These are phyloP conservation scores for Cliona cf. orientalis DNA, from an alignment of 37 sponge, comb jelly and placozoan genomes.

Conservation along the genomic window DNA sequence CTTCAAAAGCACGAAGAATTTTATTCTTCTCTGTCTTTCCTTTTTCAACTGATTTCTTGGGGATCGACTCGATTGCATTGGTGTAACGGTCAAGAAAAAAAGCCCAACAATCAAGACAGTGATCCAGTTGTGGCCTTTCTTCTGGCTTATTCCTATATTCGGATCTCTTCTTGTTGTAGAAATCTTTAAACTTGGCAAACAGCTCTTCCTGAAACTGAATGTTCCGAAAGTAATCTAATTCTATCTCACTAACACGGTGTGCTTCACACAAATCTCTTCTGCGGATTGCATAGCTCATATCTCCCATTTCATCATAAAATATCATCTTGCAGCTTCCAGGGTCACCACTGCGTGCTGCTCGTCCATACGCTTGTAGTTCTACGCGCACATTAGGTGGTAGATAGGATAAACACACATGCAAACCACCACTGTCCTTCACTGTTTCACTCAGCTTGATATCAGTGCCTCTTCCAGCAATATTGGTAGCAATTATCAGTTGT, in stretches of 20 bases:
- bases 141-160: not conserved
- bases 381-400: conserved; percentile 5
- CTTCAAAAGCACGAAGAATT: not conserved
- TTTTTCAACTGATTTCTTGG: not conserved
- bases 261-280: not conserved
- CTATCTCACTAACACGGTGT: not conserved
- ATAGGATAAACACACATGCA: conserved; percentile 8
- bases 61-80: not conserved
- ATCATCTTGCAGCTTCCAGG: conserved; percentile 26
- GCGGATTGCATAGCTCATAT: not conserved
- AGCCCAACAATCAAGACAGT: not conserved
- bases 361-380: conserved; percentile 20
- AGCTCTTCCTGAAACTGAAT: not conserved
- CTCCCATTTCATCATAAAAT: not conserved
- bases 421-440: not conserved
- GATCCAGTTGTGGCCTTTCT: not conserved
- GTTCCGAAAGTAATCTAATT: not conserved
- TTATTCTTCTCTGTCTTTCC: not conserved
- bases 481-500: conserved; percentile 19
- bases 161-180: not conserved
- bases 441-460: conserved; percentile 9
- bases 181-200: not conserved
- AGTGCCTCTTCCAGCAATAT: conserved; percentile 26
- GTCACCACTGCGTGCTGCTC: conserved; percentile 11
- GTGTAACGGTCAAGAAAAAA: not conserved